Base-by-base conservation (phyloP, 2,888 invertebrate genomes). In the Schrankia costaestrigalis region DNA sequence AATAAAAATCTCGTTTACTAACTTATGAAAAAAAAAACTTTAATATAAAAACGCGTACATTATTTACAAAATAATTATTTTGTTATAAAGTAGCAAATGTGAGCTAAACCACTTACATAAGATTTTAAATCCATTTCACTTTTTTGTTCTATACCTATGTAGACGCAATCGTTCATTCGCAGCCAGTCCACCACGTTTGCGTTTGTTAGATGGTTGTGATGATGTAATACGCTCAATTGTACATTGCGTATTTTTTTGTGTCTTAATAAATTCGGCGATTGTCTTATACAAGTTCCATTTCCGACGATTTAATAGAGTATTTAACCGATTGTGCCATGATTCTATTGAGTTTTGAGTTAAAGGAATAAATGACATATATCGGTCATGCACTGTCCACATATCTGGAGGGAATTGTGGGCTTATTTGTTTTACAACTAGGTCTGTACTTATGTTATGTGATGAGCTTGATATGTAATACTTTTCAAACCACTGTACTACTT, bases 321-420 rank as follows among this genome's bases (percentile, higher is more conserved):
- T 25, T 12, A 11, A 11, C 2, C 25, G 12, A 12, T 25, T 25
- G 13, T 25, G 25, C 25, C 25, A 25, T 6, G 25, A 12, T n/a
- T 25, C 25, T 12, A 12, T 12, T 11, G 25, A 12, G 25, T 25
- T 25, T 12, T 25, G 25, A 13, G 25, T 11, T 25, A 25, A 25
- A 25, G 25, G 7, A 8, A 25, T 12, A 25, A 3, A 21, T 21
- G 21, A 21, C 8, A 21, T 9, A 8, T 21, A 21, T n/a, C 21
- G 8, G 21, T 21, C 25, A n/a, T 25, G 25, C 13, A 25, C 25
- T 8, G 25, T 13, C 25, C 25, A 25, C 25, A 25, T 11, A 8
- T 11, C 5, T 13, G 25, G 25, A 13, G 25, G 25, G 13, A 25
- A 25, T 25, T 3, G 25, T 2, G 25, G 12, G 8, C 12, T 12